A percentile compares a stretch with the other conserved stretches of the same genome.
phyloP scores from a whole-genome alignment of 1,140 invertebrate species.

The Drosophila ohnishii region DNA sequence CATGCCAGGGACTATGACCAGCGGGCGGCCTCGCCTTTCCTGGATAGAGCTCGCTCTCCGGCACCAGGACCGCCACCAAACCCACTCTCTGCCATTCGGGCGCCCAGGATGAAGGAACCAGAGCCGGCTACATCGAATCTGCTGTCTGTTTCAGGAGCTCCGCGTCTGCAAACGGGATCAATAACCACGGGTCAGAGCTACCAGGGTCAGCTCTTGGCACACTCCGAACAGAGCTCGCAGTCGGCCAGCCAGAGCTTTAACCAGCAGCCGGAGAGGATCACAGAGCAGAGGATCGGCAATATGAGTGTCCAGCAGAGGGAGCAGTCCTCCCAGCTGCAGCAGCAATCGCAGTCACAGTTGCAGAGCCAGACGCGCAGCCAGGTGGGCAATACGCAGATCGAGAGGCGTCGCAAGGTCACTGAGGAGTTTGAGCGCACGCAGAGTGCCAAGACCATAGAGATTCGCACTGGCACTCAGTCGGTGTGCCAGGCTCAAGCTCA shows the following conservation, averaged over 20 bases:
- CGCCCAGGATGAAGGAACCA: constrained; percentile 84
- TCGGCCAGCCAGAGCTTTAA: constrained; percentile 63
- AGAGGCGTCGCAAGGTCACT: constrained; percentile 86
- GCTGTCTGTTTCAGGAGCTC: constrained; percentile 32
- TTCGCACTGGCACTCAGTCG: constrained; percentile 77
- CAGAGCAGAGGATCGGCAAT: constrained; percentile 60
- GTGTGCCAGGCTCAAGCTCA: constrained; percentile 27
- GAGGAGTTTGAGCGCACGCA: constrained; percentile 87
- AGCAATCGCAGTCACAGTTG: constrained; percentile 64
- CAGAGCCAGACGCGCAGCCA: constrained; percentile 83
- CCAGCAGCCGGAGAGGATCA: constrained; percentile 65
- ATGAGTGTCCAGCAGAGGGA: constrained; percentile 66
- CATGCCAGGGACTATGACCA: constrained; percentile 85
- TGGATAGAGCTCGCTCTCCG: constrained; percentile 85
- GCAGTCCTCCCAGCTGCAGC: constrained; percentile 62
- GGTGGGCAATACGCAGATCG: constrained; percentile 85
- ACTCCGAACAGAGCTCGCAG: constrained; percentile 65
- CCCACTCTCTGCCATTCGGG: constrained; percentile 84
- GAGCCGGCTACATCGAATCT: constrained; percentile 38
- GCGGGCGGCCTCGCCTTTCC: constrained; percentile 84
- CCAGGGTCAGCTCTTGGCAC: constrained; percentile 71
- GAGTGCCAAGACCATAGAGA: constrained; percentile 86
- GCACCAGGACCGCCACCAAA: constrained; percentile 86
- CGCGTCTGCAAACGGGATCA: constrained; percentile 69
- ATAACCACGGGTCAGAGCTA: constrained; percentile 80